Evolutionary conservation across 2,797 vertebrate genomes (phyloP), one percentile per base, ranked within the genome.

Genomic region (Cynodonichthys magdalenae): DNA sequence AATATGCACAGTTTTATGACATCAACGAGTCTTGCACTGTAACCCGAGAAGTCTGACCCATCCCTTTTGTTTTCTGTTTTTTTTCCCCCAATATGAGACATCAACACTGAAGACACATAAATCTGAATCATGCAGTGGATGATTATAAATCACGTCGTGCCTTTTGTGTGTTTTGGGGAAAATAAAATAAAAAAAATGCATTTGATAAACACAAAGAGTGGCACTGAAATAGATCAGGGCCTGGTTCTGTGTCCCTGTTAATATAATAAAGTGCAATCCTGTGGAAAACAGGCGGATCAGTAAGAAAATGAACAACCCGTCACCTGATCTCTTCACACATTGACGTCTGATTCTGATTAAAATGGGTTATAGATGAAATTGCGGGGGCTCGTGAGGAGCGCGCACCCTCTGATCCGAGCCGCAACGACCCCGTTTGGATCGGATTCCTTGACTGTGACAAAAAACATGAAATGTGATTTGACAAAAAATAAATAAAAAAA

Each of bases 21-120:
- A 70, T 19, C 53, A 59, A 36, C 19, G 71, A 58, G 17, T 69
- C 44, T 68, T 69, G 66, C 47, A 74, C n/a, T 86, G 89, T 79
- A 91, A 91, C 66, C 51, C 34, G 84, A 91, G 86, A 72, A 62
- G 60, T 28, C 47, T 75, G 84, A 91, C 80, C 82, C 83, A 89
- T 89, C 87, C 86, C 87, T 90, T 88, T 86, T 84, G 78, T 78
- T 77, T n/a, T n/a, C n/a, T n/a, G n/a, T n/a, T n/a, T n/a, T 31
- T 31, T 70, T 66, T 24, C 24, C 24, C 24, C 24, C 24, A 79
- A 72, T 79, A 65, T 82, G 83, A 73, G 74, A 88, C 82, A 87
- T 83, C 66, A 84, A 81, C 82, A 87, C 57, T 53, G 69, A 57
- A 68, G 52, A 77, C 39, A 61, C 44, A 63, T 64, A 50, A n/a